Evolutionary conservation across 2,888 invertebrate species (phyloP), one percentile per base, ranked within the genome.

Genomic region (Tenthredo livida): DNA sequence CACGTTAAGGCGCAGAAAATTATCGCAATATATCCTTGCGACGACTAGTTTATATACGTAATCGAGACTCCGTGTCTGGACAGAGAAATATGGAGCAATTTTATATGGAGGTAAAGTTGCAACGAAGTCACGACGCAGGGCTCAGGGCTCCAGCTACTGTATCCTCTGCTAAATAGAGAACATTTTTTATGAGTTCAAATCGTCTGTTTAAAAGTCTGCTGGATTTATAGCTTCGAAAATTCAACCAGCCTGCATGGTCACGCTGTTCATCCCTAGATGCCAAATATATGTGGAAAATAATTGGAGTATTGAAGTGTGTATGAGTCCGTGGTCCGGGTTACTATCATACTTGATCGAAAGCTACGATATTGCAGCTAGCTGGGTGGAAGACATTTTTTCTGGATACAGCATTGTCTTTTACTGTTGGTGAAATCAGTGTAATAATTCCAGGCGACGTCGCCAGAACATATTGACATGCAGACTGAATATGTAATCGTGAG

Each of bases 391-490:
- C 6, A 21, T 21, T 33, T 40, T n/a, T 40, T n/a, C 7, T 72
- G 21, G 17, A 9, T 72, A 10, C 17, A 33, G 33, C 29, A 50
- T 54, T 50, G 77, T 77, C 12, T 40, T 77, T 47, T 3, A 73
- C 77, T 17, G 29, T 77, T 10, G 25, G 77, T 77, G 77, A 47
- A 77, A 54, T 77, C 77, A 17, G 77, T 40, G 29, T 37, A 33
- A 77, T 77, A 77, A 77, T 77, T 77, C 21, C 54, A 50, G 4
- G 50, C 33, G 7, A 17, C 54, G 77, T 10, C 72, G 40, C 21
- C 21, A 37, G 72, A n/a, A 73, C 40, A 33, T 67, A 73, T 73
- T 73, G 73, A 73, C 73, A 73, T 73, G n/a, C 77, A n/a, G 77
- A 77, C 25, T 54, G 54, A 77, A 77, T 73, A 77, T 29, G 7